Evolutionary conservation across 2,113 vertebrate species (phyloP).

Genomic region (Pionites leucogaster): DNA sequence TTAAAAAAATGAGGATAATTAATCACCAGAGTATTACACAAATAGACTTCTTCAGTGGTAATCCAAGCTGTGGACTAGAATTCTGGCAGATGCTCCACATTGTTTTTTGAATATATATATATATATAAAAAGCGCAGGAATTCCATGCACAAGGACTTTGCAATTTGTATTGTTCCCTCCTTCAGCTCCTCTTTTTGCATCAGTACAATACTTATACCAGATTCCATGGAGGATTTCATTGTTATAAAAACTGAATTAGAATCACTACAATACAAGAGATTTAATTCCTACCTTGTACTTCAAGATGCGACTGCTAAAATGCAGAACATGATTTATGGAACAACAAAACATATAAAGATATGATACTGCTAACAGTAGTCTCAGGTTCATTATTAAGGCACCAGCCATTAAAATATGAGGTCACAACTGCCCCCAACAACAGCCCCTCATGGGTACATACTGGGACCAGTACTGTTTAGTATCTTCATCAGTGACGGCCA

Average conservation of each 20-base stretch:
- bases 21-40: neutral
- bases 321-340: neutral
- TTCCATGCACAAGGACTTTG: neutral
- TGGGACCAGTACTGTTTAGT: neutral
- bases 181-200: neutral
- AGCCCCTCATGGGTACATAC: neutral
- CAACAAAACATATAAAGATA: neutral
- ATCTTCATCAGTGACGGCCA: neutral
- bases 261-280: neutral
- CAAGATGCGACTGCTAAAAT: neutral
- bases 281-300: neutral
- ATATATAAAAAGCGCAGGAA: neutral
- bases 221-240: neutral
- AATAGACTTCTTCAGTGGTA: neutral
- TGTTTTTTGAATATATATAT: neutral
- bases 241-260: neutral
- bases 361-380: neutral
- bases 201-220: neutral
- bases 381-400: neutral
- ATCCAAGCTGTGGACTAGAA: neutral
- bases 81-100: too few species aligned
- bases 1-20: neutral
- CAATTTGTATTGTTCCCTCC: fast-evolving
- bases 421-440: neutral
- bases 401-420: neutral